Percentiles rank a stretch among this genome's conserved stretches.
Evolutionary conservation across 2,797 vertebrate genomes (phyloP).

Genomic region (Ctenosaura bakeri): DNA sequence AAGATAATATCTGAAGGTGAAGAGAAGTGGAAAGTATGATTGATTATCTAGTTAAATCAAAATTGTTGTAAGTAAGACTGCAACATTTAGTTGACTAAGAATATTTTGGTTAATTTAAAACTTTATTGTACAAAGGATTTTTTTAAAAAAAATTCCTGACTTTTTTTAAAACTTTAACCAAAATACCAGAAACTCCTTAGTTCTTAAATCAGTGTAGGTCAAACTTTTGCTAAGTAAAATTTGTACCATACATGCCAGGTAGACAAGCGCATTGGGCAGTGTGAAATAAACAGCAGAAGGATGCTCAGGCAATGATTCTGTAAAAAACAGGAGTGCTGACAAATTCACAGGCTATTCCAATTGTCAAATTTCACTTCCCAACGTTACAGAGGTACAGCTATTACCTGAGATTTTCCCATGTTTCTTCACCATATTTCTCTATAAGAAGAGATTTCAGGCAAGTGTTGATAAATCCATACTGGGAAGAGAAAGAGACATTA

Average conservation of each 20-base stretch:
- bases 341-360: neutral
- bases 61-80: neutral
- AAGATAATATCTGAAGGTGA: neutral
- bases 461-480: slow-evolving; percentile 88
- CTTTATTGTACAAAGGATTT: neutral
- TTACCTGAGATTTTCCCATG: slow-evolving; percentile 81
- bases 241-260: neutral
- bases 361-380: neutral
- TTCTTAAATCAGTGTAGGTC: neutral
- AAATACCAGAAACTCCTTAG: neutral
- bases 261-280: neutral
- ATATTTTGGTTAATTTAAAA: neutral
- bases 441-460: slow-evolving; percentile 85
- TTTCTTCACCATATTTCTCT: slow-evolving; percentile 84
- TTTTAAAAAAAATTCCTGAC: neutral
- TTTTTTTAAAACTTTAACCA: neutral
- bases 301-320: neutral
- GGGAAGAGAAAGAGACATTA: slow-evolving; percentile 54
- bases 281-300: neutral
- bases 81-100: neutral
- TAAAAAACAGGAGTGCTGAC: neutral
- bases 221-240: too few species aligned
- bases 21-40: neutral
- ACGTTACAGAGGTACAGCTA: slow-evolving; percentile 29
- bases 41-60: neutral